Evolutionary conservation across 1,140 invertebrate genomes (phyloP).

Genomic region (Contarinia nasturtii): DNA sequence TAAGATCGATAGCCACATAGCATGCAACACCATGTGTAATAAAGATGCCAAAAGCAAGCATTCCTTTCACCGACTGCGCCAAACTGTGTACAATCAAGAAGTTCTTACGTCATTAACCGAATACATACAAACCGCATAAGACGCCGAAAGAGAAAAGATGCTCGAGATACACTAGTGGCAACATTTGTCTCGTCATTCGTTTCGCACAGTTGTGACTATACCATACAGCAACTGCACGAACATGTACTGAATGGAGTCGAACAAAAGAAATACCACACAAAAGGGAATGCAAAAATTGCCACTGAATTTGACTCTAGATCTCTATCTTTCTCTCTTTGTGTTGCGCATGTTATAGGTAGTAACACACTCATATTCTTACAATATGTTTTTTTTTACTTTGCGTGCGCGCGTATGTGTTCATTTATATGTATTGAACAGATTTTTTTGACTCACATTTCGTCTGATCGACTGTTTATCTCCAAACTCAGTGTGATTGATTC

Average conservation of each 20-base stretch:
- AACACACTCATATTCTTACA: conserved; percentile 37
- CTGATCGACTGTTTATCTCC: conserved; percentile 20
- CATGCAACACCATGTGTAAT: conserved; percentile 70
- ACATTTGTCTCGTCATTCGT: no score
- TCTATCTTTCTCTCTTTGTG: no score
- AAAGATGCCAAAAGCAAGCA: conserved; percentile 63
- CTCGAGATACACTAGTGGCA: no score
- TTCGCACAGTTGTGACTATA: no score
- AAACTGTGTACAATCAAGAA: conserved; percentile 34
- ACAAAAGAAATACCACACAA: no score
- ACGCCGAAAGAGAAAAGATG: no score
- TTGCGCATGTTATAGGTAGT: no score
- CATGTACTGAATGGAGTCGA: conserved; percentile 27
- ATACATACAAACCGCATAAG: no score
- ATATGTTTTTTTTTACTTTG: conserved; percentile 35
- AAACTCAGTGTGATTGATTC: conserved; percentile 59
- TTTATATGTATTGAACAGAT: neutral
- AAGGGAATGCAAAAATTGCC: no score
- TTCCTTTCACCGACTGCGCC: conserved; percentile 50
- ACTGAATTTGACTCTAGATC: no score
- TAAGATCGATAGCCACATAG: conserved; percentile 76
- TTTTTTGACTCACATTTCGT: conserved; percentile 22
- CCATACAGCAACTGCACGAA: conserved; percentile 21
- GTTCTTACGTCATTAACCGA: no score
- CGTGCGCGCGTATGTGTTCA: conserved; percentile 46